A percentile compares a stretch with the other conserved stretches of the same genome.
Evolutionary conservation across 2,113 vertebrate genomes (phyloP).

Genomic region (Alexandromys fortis): DNA sequence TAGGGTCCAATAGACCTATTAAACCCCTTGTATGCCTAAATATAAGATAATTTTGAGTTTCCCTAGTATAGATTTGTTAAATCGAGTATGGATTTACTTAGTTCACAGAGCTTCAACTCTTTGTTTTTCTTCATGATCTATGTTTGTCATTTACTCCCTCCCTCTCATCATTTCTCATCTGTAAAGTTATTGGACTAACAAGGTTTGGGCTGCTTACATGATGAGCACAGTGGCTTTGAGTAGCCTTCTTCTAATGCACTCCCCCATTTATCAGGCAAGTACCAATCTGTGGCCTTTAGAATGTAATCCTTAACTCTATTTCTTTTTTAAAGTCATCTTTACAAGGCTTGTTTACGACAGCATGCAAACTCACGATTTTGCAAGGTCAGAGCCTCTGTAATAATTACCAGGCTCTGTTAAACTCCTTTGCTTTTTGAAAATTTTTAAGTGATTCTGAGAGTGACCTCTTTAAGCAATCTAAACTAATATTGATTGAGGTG

Average conservation of each 20-base stretch:
- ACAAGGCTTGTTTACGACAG: conserved; percentile 37
- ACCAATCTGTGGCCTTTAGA: not conserved
- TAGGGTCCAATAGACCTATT: not conserved
- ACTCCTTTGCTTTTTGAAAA: not conserved
- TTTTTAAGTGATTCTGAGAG: conserved; percentile 52
- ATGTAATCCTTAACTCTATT: conserved; percentile 12
- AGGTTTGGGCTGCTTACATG: not conserved
- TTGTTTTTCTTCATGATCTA: not conserved
- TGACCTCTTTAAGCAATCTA: conserved; percentile 63
- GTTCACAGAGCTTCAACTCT: not conserved
- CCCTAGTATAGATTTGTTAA: not conserved
- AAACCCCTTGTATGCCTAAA: not conserved
- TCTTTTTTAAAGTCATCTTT: conserved; percentile 50
- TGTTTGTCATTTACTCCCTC: not conserved
- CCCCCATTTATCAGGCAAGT: not conserved
- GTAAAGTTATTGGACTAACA: not conserved
- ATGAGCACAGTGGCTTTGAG: not conserved
- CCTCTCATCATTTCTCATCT: not conserved
- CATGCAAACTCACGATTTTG: conserved; percentile 33
- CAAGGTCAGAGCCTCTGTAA: conserved; percentile 32
- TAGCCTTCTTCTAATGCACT: not conserved
- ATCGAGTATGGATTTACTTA: not conserved
- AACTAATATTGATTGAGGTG: conserved; percentile 62
- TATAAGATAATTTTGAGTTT: conserved; percentile 34
- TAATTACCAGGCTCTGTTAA: conserved; percentile 62